These are phyloP conservation scores for Thecophora atra DNA, from an alignment of 2,888 invertebrate species.

Conservation along the genomic window DNA sequence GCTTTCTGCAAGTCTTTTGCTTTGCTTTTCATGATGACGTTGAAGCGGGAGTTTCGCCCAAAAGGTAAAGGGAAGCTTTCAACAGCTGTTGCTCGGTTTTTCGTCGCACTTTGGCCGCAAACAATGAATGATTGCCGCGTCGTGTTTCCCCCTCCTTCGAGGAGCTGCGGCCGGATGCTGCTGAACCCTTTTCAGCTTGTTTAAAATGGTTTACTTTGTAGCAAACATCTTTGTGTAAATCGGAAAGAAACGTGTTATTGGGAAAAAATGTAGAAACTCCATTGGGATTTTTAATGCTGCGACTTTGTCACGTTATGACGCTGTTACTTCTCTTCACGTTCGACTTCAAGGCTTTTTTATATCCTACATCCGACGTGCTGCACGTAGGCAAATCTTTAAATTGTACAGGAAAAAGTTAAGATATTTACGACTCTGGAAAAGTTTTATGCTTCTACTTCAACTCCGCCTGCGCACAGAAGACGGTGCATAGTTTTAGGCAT, in stretches of 20 bases:
- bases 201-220: neutral
- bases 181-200: too few species aligned
- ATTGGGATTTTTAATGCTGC: too few species aligned
- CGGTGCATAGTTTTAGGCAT: neutral
- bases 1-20: neutral
- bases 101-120: neutral
- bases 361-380: too few species aligned
- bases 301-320: neutral
- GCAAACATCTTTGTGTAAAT: neutral
- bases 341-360: too few species aligned
- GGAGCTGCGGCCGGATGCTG: too few species aligned
- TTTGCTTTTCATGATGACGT: neutral
- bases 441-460: too few species aligned
- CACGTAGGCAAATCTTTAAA: too few species aligned
- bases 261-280: neutral
- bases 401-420: too few species aligned
- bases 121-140: neutral
- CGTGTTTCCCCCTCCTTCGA: too few species aligned
- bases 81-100: neutral
- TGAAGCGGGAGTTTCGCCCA: too few species aligned
- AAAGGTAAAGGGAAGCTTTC: neutral
- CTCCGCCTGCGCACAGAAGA: too few species aligned
- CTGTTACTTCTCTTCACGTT: neutral
- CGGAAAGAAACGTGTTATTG: neutral
- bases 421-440: too few species aligned